Conservation (phyloP, 2,797 vertebrate genomes). For the Choloepus didactylus region DNA sequence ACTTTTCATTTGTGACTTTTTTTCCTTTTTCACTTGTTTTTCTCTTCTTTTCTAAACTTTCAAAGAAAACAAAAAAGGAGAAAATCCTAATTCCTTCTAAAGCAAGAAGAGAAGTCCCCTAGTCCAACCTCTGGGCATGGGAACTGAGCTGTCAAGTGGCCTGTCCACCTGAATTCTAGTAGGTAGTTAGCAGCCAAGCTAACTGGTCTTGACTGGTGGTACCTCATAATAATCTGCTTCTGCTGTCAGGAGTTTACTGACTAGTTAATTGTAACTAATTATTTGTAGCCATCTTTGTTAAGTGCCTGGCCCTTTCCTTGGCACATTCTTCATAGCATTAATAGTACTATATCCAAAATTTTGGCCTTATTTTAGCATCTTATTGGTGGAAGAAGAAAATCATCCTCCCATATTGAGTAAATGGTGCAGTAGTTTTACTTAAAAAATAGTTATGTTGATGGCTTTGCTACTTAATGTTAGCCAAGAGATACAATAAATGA, state of each 20-base stretch:
- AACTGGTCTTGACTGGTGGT: neutral
- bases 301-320: neutral
- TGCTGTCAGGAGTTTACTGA: neutral
- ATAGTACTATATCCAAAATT: neutral
- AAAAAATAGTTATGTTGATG: neutral
- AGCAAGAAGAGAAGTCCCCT: neutral
- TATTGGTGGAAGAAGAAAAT: neutral
- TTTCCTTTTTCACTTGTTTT: neutral
- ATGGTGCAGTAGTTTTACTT: neutral
- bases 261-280: neutral
- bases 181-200: neutral
- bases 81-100: conserved; percentile 16
- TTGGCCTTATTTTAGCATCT: neutral
- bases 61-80: conserved; percentile 15
- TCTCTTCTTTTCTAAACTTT: conserved; percentile 19
- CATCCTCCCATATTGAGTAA: neutral
- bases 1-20: conserved; percentile 26
- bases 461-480: conserved; percentile 35
- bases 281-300: neutral
- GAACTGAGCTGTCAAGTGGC: neutral
- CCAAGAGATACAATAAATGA: neutral
- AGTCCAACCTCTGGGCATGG: neutral
- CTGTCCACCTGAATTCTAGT: conserved; percentile 6
- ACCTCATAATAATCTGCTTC: neutral
- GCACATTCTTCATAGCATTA: neutral